Conservation (phyloP, 2,113 vertebrate genomes). For the Struthidea cinerea region DNA sequence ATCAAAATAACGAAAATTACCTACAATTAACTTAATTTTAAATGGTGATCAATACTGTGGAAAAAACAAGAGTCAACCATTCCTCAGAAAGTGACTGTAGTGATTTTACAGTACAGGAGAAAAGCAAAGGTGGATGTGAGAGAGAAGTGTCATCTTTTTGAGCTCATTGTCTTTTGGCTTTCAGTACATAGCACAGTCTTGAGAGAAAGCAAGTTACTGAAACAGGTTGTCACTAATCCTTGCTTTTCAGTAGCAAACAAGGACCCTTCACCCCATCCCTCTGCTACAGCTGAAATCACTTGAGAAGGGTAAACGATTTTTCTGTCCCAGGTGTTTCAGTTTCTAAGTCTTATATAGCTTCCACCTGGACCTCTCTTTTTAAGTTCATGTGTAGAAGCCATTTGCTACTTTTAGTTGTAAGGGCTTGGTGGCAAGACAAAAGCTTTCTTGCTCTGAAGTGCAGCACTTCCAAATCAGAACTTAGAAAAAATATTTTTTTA, state of each 20-base stretch:
- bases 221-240: not conserved
- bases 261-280: not conserved
- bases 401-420: accelerated
- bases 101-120: not conserved
- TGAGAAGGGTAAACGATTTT: not conserved
- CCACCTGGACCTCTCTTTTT: not conserved
- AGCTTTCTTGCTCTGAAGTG: not conserved
- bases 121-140: not conserved
- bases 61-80: not conserved
- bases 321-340: not conserved
- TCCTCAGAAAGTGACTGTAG: not conserved
- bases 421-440: not conserved
- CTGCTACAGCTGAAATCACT: not conserved
- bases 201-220: not conserved
- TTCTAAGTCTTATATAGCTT: not conserved
- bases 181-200: not conserved
- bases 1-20: not conserved
- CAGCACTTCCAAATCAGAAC: not conserved
- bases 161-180: not conserved
- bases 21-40: not conserved
- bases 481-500: not conserved
- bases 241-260: not conserved
- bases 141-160: not conserved
- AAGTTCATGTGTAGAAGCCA: accelerated
- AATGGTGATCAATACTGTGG: not conserved